These are phyloP conservation scores for Cordilura impudica DNA, from an alignment of 2,888 invertebrate genomes.

Conservation along the genomic window DNA sequence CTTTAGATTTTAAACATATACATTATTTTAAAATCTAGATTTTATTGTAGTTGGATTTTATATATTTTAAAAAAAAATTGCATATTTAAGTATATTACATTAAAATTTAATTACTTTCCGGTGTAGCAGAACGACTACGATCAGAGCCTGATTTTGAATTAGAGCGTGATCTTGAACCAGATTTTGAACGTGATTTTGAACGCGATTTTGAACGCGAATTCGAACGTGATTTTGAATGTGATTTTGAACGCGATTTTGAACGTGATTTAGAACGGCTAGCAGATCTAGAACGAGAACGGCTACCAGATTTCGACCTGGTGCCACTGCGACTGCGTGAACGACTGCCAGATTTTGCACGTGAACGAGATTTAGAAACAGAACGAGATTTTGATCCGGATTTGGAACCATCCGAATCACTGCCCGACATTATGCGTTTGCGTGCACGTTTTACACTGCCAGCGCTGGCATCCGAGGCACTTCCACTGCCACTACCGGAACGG, in stretches of 20 bases:
- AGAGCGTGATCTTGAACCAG: conserved; percentile 74
- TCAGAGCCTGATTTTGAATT: conserved; percentile 72
- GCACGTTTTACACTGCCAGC: conserved; percentile 67
- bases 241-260: conserved; percentile 72
- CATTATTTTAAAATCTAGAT: conserved; percentile 24
- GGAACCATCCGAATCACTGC: conserved; percentile 68
- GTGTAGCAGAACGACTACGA: conserved; percentile 66
- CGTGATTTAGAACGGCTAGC: conserved; percentile 64
- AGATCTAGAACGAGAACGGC: conserved; percentile 68
- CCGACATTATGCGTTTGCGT: conserved; percentile 71
- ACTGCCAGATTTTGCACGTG: conserved; percentile 58
- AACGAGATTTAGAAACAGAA: conserved; percentile 65
- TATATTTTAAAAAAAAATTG: conserved; percentile 11
- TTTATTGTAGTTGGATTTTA: conserved; percentile 8
- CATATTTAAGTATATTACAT: conserved; percentile 74
- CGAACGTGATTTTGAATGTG: conserved; percentile 70
- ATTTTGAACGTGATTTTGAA: conserved; percentile 63
- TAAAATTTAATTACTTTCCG: conserved; percentile 60
- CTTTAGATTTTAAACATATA: conserved; percentile 17
- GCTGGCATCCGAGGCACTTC: conserved; percentile 63
- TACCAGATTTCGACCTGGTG: conserved; percentile 72
- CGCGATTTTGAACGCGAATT: too few species aligned
- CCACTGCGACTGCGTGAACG: conserved; percentile 64
- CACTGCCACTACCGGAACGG: conserved; percentile 62
- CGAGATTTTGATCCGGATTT: conserved; percentile 62